phyloP scores from a whole-genome alignment of 2,113 vertebrate species.

The Accipiter cooperii region DNA sequence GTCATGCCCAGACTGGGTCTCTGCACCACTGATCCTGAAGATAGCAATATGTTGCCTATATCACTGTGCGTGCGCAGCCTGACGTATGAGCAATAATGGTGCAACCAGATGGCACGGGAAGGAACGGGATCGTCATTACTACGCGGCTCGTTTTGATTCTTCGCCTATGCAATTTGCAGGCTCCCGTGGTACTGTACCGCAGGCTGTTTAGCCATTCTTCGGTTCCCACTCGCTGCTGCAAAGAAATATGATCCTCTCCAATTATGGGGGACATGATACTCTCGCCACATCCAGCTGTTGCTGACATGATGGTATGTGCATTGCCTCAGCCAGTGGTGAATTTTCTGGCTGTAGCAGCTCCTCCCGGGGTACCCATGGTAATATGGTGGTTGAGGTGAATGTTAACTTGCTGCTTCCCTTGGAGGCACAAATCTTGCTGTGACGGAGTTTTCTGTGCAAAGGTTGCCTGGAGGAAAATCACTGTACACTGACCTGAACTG shows the following conservation, averaged over 20 bases:
- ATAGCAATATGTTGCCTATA: background rate
- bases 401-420: background rate
- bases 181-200: background rate
- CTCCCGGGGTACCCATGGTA: background rate
- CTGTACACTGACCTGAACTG: background rate
- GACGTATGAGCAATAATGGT: background rate
- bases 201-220: background rate
- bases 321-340: background rate
- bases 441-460: background rate
- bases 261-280: background rate
- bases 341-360: background rate
- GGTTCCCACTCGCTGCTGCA: background rate
- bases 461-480: background rate
- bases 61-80: background rate
- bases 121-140: background rate
- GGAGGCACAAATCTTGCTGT: background rate
- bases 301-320: background rate
- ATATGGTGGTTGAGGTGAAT: background rate
- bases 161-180: background rate
- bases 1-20: background rate
- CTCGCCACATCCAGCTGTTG: conserved; percentile 9
- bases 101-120: background rate
- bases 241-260: background rate
- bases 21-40: background rate
- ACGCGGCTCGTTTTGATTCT: background rate